Evolutionary conservation across 2,797 vertebrate species (phyloP).

Genomic region (Corythornis leucogaster): DNA sequence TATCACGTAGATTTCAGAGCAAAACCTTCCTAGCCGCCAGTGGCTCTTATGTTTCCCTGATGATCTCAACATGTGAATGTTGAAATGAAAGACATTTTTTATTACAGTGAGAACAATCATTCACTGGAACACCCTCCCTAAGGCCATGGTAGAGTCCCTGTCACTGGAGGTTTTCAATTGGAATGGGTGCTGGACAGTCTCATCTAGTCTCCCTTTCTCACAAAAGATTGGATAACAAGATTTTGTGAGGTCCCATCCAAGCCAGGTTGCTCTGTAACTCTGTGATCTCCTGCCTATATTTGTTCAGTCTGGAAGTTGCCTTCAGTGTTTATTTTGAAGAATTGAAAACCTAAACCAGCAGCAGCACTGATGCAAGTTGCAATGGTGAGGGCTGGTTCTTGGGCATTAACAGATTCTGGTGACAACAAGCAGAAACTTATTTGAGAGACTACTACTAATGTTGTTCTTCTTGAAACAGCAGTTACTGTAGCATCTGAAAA

Average conservation of each 20-base stretch:
- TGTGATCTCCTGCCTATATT: not conserved
- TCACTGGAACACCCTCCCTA: not conserved
- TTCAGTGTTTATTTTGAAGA: not conserved
- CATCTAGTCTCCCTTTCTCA: not conserved
- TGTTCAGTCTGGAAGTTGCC: not conserved
- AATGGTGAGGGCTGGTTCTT: not conserved
- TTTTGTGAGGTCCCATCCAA: not conserved
- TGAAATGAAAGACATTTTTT: not conserved
- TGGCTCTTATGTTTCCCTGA: not conserved
- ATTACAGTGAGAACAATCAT: not conserved
- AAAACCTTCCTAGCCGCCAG: not conserved
- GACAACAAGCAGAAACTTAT: not conserved
- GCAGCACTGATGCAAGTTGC: not conserved
- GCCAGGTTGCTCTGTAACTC: not conserved
- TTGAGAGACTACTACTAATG: accelerated
- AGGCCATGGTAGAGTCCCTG: accelerated
- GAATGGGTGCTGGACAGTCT: not conserved
- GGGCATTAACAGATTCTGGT: not conserved
- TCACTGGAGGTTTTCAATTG: not conserved
- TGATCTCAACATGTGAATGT: not conserved
- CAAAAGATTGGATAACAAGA: not conserved
- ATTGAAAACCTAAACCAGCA: not conserved
- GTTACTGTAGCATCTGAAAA: not conserved
- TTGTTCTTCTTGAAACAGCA: not conserved
- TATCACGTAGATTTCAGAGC: not conserved